Conservation (phyloP, 2,888 invertebrate species). For the Cataglyphis livida region DNA sequence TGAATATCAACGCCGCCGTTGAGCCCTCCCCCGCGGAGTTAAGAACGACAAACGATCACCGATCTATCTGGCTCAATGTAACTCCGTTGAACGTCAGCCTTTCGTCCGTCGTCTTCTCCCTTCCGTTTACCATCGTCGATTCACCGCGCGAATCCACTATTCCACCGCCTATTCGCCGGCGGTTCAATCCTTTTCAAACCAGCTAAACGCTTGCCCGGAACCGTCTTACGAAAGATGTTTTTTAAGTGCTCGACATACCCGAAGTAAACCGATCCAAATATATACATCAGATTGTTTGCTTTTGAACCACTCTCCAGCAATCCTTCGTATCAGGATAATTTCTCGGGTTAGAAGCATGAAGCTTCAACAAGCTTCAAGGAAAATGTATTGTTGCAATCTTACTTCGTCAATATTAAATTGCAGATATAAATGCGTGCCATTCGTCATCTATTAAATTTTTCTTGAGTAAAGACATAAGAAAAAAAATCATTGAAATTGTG, state of each 20-base stretch:
- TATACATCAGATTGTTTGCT: constrained; percentile 38
- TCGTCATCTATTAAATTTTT: constrained; percentile 31
- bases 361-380: constrained; percentile 61
- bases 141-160: constrained; percentile 55
- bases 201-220: constrained; percentile 52
- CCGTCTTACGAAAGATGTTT: constrained; percentile 60
- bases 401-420: constrained; percentile 14
- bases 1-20: constrained; percentile 84
- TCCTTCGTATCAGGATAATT: constrained; percentile 68
- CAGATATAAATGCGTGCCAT: constrained; percentile 56
- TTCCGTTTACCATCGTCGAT: constrained; percentile 37
- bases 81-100: constrained; percentile 71
- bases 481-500: not conserved
- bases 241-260: constrained; percentile 56
- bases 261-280: constrained; percentile 44
- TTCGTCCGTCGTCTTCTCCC: constrained; percentile 59
- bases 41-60: constrained; percentile 85
- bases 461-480: not conserved
- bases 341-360: constrained; percentile 55
- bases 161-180: constrained; percentile 57
- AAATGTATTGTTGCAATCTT: constrained; percentile 53
- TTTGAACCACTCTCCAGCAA: constrained; percentile 56
- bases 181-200: constrained; percentile 59
- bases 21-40: constrained; percentile 80
- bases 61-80: constrained; percentile 85